Evolutionary conservation across 1,140 invertebrate species (phyloP).

Genomic region (Ostrea edulis): DNA sequence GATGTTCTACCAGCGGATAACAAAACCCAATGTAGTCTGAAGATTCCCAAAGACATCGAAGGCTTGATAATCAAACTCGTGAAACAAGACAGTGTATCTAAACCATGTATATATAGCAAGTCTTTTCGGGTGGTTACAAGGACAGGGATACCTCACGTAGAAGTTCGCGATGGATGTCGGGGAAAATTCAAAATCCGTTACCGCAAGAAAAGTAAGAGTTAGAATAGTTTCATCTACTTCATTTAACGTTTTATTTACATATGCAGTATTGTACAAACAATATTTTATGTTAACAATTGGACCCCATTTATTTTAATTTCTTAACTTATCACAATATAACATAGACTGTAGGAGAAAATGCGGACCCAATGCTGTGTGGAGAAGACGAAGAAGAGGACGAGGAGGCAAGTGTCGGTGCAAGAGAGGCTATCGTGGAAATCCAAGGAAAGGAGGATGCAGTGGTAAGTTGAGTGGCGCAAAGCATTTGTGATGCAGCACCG

Average conservation of each 20-base stretch:
- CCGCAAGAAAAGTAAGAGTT: neutral
- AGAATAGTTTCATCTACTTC: neutral
- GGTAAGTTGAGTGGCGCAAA: neutral
- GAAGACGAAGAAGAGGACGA: neutral
- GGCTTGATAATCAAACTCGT: neutral
- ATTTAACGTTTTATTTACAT: neutral
- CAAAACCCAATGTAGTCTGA: neutral
- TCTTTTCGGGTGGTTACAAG: neutral
- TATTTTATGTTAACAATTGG: neutral
- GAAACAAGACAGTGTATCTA: neutral
- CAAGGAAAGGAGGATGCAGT: neutral
- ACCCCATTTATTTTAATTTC: neutral
- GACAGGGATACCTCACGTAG: neutral
- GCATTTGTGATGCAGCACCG: neutral
- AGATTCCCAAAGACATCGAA: neutral
- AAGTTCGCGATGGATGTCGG: neutral
- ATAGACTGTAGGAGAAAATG: neutral
- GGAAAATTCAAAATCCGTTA: neutral
- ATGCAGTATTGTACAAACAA: neutral
- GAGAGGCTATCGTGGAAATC: constrained; percentile 24
- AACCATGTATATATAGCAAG: neutral
- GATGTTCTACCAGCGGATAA: neutral
- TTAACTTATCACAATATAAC: neutral
- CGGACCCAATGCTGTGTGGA: neutral
- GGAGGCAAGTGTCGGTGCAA: constrained; percentile 1